phyloP scores from a whole-genome alignment of 1,140 invertebrate species.

The Saccostrea echinata region DNA sequence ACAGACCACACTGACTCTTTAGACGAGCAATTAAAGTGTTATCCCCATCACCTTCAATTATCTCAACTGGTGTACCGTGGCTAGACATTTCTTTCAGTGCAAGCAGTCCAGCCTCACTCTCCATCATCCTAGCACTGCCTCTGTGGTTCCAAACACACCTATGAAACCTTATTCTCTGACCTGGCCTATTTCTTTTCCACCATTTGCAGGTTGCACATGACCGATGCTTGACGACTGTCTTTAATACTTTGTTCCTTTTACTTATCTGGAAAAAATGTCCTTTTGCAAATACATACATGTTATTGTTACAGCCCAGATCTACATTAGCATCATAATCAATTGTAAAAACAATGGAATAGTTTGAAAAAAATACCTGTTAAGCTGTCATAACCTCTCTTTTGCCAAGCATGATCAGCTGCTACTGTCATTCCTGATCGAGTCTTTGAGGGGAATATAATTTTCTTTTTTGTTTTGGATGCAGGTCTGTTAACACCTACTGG shows the following conservation, averaged over 20 bases:
- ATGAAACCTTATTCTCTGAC: neutral
- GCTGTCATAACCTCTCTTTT: slow-evolving; percentile 39
- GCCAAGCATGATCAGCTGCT: slow-evolving; percentile 37
- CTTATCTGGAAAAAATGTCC: slow-evolving; percentile 48
- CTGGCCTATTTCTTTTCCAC: slow-evolving; percentile 43
- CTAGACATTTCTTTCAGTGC: slow-evolving; percentile 24
- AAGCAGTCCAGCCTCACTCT: slow-evolving; percentile 11
- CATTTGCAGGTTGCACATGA: too few species aligned
- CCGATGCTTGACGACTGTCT: slow-evolving; percentile 49
- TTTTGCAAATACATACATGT: slow-evolving; percentile 26
- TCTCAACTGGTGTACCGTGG: slow-evolving; percentile 32
- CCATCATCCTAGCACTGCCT: slow-evolving; percentile 29
- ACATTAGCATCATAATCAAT: neutral
- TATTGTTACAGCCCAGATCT: neutral
- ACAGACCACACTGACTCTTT: neutral
- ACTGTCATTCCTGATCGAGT: slow-evolving; percentile 34
- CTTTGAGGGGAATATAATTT: slow-evolving; percentile 39
- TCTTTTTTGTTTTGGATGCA: slow-evolving; percentile 23
- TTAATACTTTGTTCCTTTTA: slow-evolving; percentile 55
- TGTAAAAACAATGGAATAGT: neutral
- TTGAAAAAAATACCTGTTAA: slow-evolving; percentile 41
- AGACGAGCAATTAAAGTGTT: slow-evolving; percentile 37
- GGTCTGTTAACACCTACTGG: too few species aligned
- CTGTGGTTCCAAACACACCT: slow-evolving; percentile 39
- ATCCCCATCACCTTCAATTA: slow-evolving; percentile 41